Evolutionary conservation across 2,113 vertebrate species (phyloP).

Genomic region (Microtus ochrogaster): DNA sequence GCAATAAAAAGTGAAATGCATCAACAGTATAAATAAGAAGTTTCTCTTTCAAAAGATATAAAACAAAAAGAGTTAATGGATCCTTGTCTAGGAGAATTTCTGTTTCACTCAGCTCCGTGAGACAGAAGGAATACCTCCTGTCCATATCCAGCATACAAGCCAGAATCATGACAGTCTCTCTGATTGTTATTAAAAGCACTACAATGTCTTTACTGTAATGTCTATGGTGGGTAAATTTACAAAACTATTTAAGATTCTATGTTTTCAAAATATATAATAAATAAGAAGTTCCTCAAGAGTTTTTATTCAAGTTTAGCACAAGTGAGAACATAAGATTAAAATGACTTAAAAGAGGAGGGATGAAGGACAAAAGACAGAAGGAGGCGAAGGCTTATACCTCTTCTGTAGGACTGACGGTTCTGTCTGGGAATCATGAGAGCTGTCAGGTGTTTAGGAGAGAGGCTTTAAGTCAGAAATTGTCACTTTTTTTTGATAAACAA

Average conservation of each 20-base stretch:
- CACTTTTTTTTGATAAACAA: neutral
- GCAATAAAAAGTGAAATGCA: neutral
- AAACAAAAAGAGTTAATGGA: neutral
- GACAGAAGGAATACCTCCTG: slow-evolving; percentile 47
- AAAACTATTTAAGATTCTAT: neutral
- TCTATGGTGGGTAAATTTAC: neutral
- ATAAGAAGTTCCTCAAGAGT: slow-evolving; percentile 6
- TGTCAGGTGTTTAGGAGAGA: neutral
- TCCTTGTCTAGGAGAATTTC: neutral
- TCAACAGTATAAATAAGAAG: neutral
- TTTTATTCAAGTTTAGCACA: neutral
- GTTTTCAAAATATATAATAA: slow-evolving; percentile 20
- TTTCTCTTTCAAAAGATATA: neutral
- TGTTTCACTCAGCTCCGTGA: slow-evolving; percentile 4
- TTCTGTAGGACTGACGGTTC: no score
- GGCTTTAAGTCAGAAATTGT: neutral
- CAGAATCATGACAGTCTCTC: neutral
- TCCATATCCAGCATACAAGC: neutral
- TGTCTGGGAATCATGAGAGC: neutral
- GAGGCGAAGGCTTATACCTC: neutral
- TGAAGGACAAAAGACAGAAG: neutral
- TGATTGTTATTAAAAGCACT: slow-evolving; percentile 53
- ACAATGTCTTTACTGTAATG: slow-evolving; percentile 9
- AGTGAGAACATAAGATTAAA: neutral
- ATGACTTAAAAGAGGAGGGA: neutral